These are phyloP conservation scores for Echiichthys vipera DNA, from an alignment of 2,797 vertebrate genomes.

Conservation along the genomic window DNA sequence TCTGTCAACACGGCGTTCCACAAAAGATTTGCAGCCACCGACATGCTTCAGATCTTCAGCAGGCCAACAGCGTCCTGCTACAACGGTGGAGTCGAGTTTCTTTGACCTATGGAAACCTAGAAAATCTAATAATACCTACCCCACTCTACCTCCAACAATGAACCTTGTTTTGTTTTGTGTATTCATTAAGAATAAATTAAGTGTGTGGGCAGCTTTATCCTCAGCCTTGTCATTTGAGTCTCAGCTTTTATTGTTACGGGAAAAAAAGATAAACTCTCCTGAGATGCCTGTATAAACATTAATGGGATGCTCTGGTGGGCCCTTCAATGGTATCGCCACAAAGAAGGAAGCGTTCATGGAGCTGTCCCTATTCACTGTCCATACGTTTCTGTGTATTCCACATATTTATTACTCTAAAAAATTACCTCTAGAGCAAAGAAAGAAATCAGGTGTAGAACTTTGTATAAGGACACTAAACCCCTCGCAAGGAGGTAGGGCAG, in stretches of 20 bases:
- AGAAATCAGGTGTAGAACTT: too few relatives aligned
- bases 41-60: conserved; percentile 29
- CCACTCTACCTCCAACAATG: background rate
- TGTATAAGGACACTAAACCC: too few relatives aligned
- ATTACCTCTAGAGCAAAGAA: too few relatives aligned
- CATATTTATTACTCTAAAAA: too few relatives aligned
- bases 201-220: background rate
- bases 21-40: conserved; percentile 42
- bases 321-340: too few relatives aligned
- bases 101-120: background rate
- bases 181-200: background rate
- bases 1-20: conserved; percentile 50
- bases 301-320: background rate
- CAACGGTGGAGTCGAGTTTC: conserved; percentile 23
- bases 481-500: too few relatives aligned
- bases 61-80: background rate
- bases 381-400: too few relatives aligned
- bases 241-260: background rate
- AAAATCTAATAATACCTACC: conserved; percentile 7
- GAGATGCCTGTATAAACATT: background rate
- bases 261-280: background rate
- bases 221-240: background rate
- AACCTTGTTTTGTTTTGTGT: background rate
- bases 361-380: too few relatives aligned
- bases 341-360: too few relatives aligned